These are phyloP conservation scores for Drosophila ustulata DNA, from an alignment of 2,888 invertebrate genomes.

Conservation along the genomic window DNA sequence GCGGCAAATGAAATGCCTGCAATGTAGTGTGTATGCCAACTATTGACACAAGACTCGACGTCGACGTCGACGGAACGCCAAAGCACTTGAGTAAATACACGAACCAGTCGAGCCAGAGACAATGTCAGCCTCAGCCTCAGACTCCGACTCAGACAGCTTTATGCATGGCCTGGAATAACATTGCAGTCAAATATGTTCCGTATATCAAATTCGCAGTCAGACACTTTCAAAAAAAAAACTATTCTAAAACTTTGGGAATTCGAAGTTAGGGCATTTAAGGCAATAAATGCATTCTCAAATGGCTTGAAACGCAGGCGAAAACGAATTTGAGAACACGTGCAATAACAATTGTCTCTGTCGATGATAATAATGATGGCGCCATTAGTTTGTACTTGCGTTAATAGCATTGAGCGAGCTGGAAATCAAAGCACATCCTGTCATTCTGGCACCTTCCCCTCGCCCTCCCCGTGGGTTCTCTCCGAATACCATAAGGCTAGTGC, in stretches of 20 bases:
- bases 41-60: constrained; percentile 74
- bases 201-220: constrained; percentile 24
- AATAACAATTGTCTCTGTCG: constrained; percentile 25
- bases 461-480: constrained; percentile 11
- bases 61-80: constrained; percentile 59
- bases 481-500: constrained; percentile 19
- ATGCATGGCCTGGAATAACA: constrained; percentile 9
- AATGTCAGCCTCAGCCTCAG: constrained; percentile 38
- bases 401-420: constrained; percentile 63
- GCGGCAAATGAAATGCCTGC: constrained; percentile 41
- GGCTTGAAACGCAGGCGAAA: constrained; percentile 1
- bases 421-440: constrained; percentile 56
- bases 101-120: constrained; percentile 50
- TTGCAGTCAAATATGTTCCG: constrained; percentile 34
- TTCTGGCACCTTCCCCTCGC: background rate
- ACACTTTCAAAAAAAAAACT: background rate
- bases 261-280: background rate
- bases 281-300: background rate
- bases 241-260: background rate
- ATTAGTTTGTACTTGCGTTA: constrained; percentile 66
- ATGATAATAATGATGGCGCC: constrained; percentile 34
- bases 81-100: constrained; percentile 72
- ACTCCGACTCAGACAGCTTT: constrained; percentile 12
- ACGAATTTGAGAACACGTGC: constrained; percentile 17
- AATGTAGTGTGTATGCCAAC: constrained; percentile 72